phyloP scores from a whole-genome alignment of 1,140 invertebrate genomes.

The Drosophila sproati region DNA sequence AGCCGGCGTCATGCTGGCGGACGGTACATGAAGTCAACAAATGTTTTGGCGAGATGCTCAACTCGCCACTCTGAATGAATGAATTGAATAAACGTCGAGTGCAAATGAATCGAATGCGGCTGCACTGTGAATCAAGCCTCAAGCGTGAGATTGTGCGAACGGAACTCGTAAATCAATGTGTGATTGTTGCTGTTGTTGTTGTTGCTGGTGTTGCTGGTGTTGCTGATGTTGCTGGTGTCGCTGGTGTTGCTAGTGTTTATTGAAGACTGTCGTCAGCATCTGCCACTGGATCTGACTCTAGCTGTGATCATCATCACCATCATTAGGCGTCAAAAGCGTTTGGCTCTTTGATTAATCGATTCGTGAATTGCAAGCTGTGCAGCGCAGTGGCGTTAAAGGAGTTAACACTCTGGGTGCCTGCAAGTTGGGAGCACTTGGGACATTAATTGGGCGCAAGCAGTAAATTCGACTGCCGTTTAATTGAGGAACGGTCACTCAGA shows the following conservation, averaged over 20 bases:
- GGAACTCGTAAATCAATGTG: conserved; percentile 51
- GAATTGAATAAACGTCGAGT: conserved; percentile 27
- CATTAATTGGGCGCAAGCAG: conserved; percentile 42
- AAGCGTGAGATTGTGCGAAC: conserved; percentile 48
- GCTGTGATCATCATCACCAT: conserved; percentile 14
- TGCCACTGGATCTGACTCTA: conserved; percentile 1
- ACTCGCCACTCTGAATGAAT: conserved; percentile 35
- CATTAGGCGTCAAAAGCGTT: conserved; percentile 38
- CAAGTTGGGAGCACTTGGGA: conserved; percentile 1
- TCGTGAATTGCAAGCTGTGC: conserved; percentile 12
- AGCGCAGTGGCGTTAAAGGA: neutral
- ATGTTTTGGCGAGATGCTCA: conserved; percentile 35
- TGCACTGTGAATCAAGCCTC: conserved; percentile 10
- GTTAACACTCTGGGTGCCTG: neutral
- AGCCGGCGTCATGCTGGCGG: conserved; percentile 1
- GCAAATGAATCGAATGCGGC: conserved; percentile 26
- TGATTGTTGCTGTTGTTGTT: conserved; percentile 1
- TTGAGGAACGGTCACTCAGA: conserved; percentile 23
- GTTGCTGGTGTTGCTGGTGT: neutral
- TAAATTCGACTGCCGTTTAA: conserved; percentile 36
- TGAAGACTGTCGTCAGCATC: conserved; percentile 22
- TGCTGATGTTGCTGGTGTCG: neutral
- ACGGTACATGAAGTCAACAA: conserved; percentile 18
- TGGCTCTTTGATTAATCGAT: conserved; percentile 46
- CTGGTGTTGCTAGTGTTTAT: conserved; percentile 7